Evolutionary conservation across 2,113 vertebrate species (phyloP), one percentile per base, ranked within the genome.

Genomic region (Stigmatopora nigra): DNA sequence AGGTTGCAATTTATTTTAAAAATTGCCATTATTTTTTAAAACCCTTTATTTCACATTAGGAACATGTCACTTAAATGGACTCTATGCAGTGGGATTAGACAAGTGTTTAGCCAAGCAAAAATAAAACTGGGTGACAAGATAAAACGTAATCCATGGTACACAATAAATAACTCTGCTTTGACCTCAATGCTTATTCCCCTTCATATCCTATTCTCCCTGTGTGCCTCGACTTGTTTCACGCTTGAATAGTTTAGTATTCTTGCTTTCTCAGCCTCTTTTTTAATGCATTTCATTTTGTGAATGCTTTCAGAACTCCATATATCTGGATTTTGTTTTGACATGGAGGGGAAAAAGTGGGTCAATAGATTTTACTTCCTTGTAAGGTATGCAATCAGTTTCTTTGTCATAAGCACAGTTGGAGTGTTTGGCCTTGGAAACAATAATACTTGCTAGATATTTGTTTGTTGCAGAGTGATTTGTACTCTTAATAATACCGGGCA

Each of bases 331-430:
- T 38, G 17, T 49, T 53, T 31, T 51, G 46, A 61, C 19, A 13
- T 55, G 15, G 11, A 36, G 52, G 36, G 53, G 52, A 61, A 12
- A 15, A 81, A 84, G 46, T 69, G 48, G 72, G 75, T 75, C 75
- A 70, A 61, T 57, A 44, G 56, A 45, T 15, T 59, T 71, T 56
- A 60, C 53, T 35, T 19, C 13, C 56, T 71, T 70, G 59, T 69
- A 52, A 60, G 69, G 63, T 68, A 52, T 51, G 56, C 52, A 49
- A 56, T 70, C 19, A 69, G 64, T 69, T 65, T 15, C 36, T 0
- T 16, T 51, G 25, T 68, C n/a, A 51, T 44, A 76, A 78, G 70
- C 60, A 71, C 41, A 36, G 14, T 1, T 20, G 5, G 46, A 2
- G 19, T 58, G 65, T 69, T 66, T 61, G 22, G 68, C 63, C 57